phyloP scores from a whole-genome alignment of 2,113 vertebrate species.

The Bos indicus region DNA sequence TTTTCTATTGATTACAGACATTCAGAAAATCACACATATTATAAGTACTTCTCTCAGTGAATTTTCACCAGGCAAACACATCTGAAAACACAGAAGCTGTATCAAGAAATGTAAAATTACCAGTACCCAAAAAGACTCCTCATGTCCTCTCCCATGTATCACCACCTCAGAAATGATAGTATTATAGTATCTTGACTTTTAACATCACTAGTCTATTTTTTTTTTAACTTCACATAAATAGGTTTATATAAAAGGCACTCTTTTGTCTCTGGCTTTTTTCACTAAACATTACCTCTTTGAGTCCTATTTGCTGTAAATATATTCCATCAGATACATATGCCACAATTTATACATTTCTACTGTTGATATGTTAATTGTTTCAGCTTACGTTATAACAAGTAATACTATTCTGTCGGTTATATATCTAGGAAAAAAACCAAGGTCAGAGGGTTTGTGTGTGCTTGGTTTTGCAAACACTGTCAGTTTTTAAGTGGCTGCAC shows the following conservation, averaged over 20 bases:
- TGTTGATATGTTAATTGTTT: background rate
- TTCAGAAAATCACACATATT: background rate
- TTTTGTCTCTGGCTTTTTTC: background rate
- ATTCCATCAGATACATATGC: background rate
- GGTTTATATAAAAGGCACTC: background rate
- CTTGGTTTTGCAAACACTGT: background rate
- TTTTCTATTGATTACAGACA: background rate
- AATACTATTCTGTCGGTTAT: background rate
- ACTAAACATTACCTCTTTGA: background rate
- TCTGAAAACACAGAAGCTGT: background rate
- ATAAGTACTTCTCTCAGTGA: background rate
- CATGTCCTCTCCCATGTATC: background rate
- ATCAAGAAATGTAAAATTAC: background rate
- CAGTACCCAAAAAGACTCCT: background rate
- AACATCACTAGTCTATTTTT: background rate
- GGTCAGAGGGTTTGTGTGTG: background rate
- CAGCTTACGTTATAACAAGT: background rate
- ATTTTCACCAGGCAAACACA: background rate
- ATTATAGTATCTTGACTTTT: background rate
- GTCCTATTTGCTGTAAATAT: background rate
- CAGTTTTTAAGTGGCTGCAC: background rate
- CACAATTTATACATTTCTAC: background rate
- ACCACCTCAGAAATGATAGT: background rate
- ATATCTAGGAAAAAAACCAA: background rate
- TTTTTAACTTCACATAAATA: background rate